Conservation (phyloP, 2,888 invertebrate species). For the Galerucella nymphaeae region DNA sequence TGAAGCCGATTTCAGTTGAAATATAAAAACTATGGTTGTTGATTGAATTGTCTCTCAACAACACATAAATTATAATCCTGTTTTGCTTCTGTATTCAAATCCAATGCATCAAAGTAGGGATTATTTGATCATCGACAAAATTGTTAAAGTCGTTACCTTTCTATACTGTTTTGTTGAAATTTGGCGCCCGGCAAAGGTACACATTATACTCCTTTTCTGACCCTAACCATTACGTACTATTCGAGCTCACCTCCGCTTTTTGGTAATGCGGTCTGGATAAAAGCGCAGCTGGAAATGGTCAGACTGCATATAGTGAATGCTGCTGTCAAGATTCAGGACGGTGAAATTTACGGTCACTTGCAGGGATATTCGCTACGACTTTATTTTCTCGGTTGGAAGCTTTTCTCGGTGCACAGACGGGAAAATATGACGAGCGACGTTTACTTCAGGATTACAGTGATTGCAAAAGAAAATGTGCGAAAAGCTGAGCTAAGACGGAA, state of each 20-base stretch:
- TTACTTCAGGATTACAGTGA: slow-evolving; percentile 35
- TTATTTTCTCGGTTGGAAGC: slow-evolving; percentile 34
- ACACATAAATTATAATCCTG: too few relatives aligned
- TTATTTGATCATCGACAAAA: too few relatives aligned
- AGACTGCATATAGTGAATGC: slow-evolving; percentile 40
- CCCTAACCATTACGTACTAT: slow-evolving; percentile 43
- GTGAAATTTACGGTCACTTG: slow-evolving; percentile 44
- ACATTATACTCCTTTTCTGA: slow-evolving; percentile 20
- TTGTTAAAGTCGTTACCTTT: background rate
- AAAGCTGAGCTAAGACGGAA: slow-evolving; percentile 21
- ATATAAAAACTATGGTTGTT: too few relatives aligned
- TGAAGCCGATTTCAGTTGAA: too few relatives aligned
- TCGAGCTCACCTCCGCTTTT: slow-evolving; percentile 44
- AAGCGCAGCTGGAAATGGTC: slow-evolving; percentile 46
- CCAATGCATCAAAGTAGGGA: too few relatives aligned
- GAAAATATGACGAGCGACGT: slow-evolving; percentile 33
- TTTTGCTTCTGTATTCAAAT: too few relatives aligned
- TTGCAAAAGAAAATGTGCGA: slow-evolving; percentile 32
- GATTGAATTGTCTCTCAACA: too few relatives aligned
- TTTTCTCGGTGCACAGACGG: slow-evolving; percentile 28
- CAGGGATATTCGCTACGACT: slow-evolving; percentile 37
- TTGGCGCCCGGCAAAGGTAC: background rate
- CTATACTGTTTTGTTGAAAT: background rate
- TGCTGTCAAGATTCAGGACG: slow-evolving; percentile 41
- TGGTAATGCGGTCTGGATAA: slow-evolving; percentile 40